phyloP scores from a whole-genome alignment of 2,888 invertebrate species.

The Trisateles emortualis region DNA sequence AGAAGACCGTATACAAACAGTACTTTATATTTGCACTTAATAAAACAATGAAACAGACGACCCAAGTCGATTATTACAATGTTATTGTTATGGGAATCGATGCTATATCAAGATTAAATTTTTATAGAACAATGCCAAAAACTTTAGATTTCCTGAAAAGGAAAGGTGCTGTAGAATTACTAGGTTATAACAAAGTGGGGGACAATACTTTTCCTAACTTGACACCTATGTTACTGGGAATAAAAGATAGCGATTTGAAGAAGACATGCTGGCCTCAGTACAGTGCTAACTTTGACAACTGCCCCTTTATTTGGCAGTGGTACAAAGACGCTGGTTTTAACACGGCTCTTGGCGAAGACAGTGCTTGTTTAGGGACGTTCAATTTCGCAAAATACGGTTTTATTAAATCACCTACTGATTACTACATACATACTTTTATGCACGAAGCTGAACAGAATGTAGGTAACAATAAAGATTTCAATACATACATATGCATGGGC shows the following conservation, averaged over 20 bases:
- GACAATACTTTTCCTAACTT: conserved; percentile 98
- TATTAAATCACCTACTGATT: conserved; percentile 92
- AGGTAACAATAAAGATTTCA: conserved; percentile 88
- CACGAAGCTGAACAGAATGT: conserved; percentile 89
- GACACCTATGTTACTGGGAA: conserved; percentile 92
- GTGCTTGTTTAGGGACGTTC: conserved; percentile 92
- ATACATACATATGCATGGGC: conserved; percentile 91
- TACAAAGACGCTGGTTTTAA: conserved; percentile 90
- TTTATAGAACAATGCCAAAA: conserved; percentile 93
- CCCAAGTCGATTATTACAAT: conserved; percentile 75
- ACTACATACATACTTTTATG: conserved; percentile 92
- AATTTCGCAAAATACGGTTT: conserved; percentile 94
- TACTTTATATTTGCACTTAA: conserved; percentile 88
- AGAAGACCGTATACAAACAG: conserved; percentile 87
- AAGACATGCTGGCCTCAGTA: conserved; percentile 88
- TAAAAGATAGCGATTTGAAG: conserved; percentile 88
- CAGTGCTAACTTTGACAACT: conserved; percentile 90
- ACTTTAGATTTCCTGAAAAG: conserved; percentile 88
- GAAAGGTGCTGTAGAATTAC: conserved; percentile 91
- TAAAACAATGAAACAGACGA: conserved; percentile 56
- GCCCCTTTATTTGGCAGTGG: conserved; percentile 94
- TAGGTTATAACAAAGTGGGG: conserved; percentile 97
- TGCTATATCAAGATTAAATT: conserved; percentile 94
- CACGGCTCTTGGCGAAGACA: conserved; percentile 95
- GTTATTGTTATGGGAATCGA: conserved; percentile 94